Evolutionary conservation across 2,888 invertebrate genomes (phyloP), one percentile per base, ranked within the genome.

Genomic region (Luperina nickerlii): DNA sequence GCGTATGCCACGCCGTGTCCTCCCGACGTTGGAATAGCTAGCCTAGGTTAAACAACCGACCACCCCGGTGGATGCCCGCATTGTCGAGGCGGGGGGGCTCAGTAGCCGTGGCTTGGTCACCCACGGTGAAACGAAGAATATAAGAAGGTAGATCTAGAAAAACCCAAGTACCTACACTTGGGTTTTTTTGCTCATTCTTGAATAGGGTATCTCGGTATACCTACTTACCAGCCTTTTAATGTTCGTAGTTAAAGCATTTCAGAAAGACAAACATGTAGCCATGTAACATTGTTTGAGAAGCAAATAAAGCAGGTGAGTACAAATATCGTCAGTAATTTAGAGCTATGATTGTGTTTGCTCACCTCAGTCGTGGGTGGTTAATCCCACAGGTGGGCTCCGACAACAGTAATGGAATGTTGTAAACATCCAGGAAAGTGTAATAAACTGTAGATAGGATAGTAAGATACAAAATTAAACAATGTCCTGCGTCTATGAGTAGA

Each of bases 341-440:
- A 84, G 86, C 82, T 87, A 82, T n/a, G 77, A 87, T 85, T 85
- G 83, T 93, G 91, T 92, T 90, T 91, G 89, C 86, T 88, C 90
- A 79, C 82, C 84, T 83, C 79, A 85, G 76, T 88, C 89, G 93
- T 93, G 93, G 93, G 93, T 91, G 92, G 93, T 89, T 91, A 89
- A 90, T 88, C 87, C 90, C 82, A 85, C 86, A 92, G 92, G 93
- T 93, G 92, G 89, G 90, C 86, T 87, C 78, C 51, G 80, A 78
- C 84, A 83, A 88, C 84, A 87, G 72, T 79, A 76, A 82, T 80
- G 90, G 92, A 92, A 91, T 93, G 90, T 87, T 71, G 74, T 77
- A 51, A 80, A 78, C 69, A 51, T 72, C n/a, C 60, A 79, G 62
- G n/a, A 45, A 48, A 71, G 60, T 62, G 15, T 60, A 32, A 51